Base-by-base conservation (phyloP, 2,113 vertebrate genomes). In the Okapia johnstoni region DNA sequence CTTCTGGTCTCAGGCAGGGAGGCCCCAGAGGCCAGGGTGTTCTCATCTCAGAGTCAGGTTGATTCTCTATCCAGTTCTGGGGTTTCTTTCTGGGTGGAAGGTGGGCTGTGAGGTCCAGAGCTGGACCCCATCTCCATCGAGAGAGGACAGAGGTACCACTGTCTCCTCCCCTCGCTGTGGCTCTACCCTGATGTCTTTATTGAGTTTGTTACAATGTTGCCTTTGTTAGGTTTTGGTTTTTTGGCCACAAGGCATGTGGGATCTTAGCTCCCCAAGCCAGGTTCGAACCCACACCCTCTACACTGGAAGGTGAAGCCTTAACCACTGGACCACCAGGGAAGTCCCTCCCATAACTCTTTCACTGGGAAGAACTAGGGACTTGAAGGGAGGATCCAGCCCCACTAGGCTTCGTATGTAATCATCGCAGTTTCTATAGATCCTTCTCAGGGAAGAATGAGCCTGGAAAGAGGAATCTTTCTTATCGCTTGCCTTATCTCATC, bases 161-260 rank as follows among this genome's bases (percentile, higher is more conserved):
- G 2, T 50, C 16, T 0, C 46, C 28, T 81, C 14, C 5, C 46
- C n/a, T 25, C 0, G 0, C 85, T 28, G 3, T 43, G 6, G 8
- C 52, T 85, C 12, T 76, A 13, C 10, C 66, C 70, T 89, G 33
- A 40, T 70, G n/a, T 70, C n/a, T 40, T 70, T 43, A 76, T 7
- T 76, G 21, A 76, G 23, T 76, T 76, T 76, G 36, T 76, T 76
- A 43, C 40, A 43, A 43, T 14, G 70, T 76, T 25, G 70, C 70
- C 2, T 23, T 70, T 70, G n/a, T 70, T 70, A 23, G 19, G n/a
- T 70, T 70, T 70, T 6, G n/a, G 10, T 0, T 12, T 43, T 73
- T 26, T 43, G 70, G 23, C 70, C 36, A 76, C 70, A 76, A 25
- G 23, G 36, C 36, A 43, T 26, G 11, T 76, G 12, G 23, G 12